Conservation (phyloP, 2,113 vertebrate species). For the Laterallus jamaicensis region DNA sequence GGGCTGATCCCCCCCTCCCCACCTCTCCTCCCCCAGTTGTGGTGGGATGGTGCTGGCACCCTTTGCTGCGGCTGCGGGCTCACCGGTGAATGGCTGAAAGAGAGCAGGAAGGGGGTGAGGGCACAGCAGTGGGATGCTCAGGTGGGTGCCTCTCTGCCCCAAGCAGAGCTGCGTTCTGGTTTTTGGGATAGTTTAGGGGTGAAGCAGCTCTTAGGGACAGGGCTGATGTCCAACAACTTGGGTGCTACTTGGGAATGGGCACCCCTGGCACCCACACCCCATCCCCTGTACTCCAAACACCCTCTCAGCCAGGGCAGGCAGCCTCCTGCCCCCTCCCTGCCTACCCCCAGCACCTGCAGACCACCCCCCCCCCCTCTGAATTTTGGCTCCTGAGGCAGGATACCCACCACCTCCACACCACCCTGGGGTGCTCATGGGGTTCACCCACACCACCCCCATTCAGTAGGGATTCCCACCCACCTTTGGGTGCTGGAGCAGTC, state of each 20-base stretch:
- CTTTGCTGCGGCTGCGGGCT: accelerated
- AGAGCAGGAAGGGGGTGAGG: not conserved
- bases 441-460: not conserved
- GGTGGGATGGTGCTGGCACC: no score
- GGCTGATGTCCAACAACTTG: not conserved
- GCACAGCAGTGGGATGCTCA: accelerated
- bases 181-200: not conserved
- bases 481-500: not conserved
- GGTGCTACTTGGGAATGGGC: not conserved
- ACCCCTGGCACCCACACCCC: not conserved
- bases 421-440: accelerated
- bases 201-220: not conserved
- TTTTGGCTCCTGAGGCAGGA: accelerated
- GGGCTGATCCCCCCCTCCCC: not conserved
- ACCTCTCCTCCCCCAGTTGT: no score
- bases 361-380: not conserved
- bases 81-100: not conserved
- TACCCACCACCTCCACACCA: accelerated
- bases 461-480: not conserved
- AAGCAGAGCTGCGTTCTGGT: accelerated
- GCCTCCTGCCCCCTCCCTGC: not conserved
- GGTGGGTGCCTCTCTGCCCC: accelerated
- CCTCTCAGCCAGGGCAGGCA: not conserved
- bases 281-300: not conserved
- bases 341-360: not conserved